Base-by-base conservation (phyloP, 2,113 vertebrate genomes). In the Entomyzon cyanotis region DNA sequence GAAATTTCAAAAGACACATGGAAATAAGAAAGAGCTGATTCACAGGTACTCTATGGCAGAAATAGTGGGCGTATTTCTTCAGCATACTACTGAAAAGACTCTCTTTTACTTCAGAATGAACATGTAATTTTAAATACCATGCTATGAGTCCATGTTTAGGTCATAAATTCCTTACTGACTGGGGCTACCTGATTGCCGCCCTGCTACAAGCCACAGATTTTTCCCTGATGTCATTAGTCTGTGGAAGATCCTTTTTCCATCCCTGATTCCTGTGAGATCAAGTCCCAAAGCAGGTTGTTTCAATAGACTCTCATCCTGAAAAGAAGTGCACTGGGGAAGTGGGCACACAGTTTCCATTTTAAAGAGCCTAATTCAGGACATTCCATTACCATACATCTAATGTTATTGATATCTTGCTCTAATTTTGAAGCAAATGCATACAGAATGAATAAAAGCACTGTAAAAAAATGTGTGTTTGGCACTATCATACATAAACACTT, bases 1-100 rank as follows among this genome's bases (percentile, higher is more conserved):
- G 14, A 73, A 8, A 95, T 88, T 93, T 94, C 75, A 92, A 93
- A 93, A 90, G 92, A 83, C 41, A 71, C 33, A 41, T 0, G 80
- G 70, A 90, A 94, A 94, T 80, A 69, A 76, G 59, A 83, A 90
- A 82, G 58, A 64, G 75, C 49, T 88, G 75, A 83, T 69, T 79
- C 93, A 79, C 41, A 80, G 87, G n/a, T 83, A 83, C 46, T 77
- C 49, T 69, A 41, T 0, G 1, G 70, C 58, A 87, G 49, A 50
- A 87, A 58, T 65, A 82, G 53, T 16, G 16, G 15, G 28, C 90
- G n/a, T 50, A 47, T 77, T 93, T 84, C 68, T 70, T 87, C 16
- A 85, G 22, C 41, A 75, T 2, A 2, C 37, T 44, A 19, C 31
- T 53, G 22, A 55, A 85, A 79, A 9, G 1, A 27, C 23, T 88